Evolutionary conservation across 2,797 vertebrate genomes (phyloP).

Genomic region (Melanotaenia parkinsoni): DNA sequence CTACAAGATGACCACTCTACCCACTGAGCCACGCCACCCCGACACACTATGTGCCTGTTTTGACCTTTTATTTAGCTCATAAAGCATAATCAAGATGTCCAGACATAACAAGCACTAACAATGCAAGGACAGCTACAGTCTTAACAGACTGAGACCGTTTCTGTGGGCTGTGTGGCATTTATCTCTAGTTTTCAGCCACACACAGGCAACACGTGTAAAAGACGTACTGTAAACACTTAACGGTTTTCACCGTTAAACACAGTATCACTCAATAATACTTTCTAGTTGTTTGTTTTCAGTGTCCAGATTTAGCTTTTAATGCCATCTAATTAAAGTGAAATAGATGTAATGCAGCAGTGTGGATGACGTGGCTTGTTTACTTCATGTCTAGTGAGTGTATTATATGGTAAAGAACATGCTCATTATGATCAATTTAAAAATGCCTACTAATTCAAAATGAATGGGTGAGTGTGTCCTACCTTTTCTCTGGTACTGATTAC

Average conservation of each 20-base stretch:
- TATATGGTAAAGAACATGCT: not conserved
- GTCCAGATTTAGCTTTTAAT: not conserved
- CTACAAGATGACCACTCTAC: too few relatives aligned
- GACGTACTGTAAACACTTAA: not conserved
- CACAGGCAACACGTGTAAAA: conserved; percentile 9
- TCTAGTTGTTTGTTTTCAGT: not conserved
- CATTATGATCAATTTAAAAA: not conserved
- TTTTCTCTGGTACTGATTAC: not conserved
- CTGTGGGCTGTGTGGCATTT: conserved; percentile 26
- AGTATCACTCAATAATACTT: not conserved
- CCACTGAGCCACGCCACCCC: too few relatives aligned
- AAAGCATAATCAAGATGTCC: conserved; percentile 12
- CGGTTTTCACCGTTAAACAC: not conserved
- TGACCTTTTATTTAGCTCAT: conserved; percentile 16
- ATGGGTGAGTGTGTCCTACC: not conserved
- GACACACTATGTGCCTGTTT: not conserved
- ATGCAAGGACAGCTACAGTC: conserved; percentile 28
- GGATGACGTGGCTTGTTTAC: not conserved
- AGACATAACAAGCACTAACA: conserved; percentile 30
- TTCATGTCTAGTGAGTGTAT: not conserved
- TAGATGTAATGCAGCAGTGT: not conserved
- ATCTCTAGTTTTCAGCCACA: conserved; percentile 17
- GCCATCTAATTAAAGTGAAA: not conserved
- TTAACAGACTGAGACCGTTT: conserved; percentile 30
- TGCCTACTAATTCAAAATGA: not conserved